Evolutionary conservation across 2,888 invertebrate species (phyloP).

Genomic region (Yponomeuta evonymella): DNA sequence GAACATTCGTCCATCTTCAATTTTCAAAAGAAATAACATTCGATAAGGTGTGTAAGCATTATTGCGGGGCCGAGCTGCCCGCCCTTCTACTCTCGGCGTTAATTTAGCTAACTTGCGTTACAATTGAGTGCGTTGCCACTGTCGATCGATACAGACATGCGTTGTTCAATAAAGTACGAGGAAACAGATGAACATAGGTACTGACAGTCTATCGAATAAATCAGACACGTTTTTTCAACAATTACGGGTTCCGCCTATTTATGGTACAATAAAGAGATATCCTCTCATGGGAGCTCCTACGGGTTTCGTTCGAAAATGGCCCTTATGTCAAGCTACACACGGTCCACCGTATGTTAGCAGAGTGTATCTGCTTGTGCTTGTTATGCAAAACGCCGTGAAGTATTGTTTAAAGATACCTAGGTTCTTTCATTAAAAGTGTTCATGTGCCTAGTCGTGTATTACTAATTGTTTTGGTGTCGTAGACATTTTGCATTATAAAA

Average conservation of each 20-base stretch:
- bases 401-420: neutral
- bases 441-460: neutral
- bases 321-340: too few relatives aligned
- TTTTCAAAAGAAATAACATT: neutral
- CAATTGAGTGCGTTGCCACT: too few relatives aligned
- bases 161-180: neutral
- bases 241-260: slow-evolving; percentile 6
- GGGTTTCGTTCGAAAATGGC: too few relatives aligned
- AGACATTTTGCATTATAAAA: neutral
- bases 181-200: neutral
- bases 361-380: neutral
- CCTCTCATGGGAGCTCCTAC: neutral
- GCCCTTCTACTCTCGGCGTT: too few relatives aligned
- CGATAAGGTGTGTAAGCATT: neutral
- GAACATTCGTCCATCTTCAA: neutral
- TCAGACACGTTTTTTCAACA: slow-evolving; percentile 5
- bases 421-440: neutral
- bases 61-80: too few relatives aligned
- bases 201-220: slow-evolving; percentile 7
- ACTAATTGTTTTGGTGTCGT: neutral
- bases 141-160: too few relatives aligned
- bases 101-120: too few relatives aligned
- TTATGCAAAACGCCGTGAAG: neutral
- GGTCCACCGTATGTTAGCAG: too few relatives aligned
- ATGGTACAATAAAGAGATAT: neutral